Evolutionary conservation across 2,888 invertebrate genomes (phyloP), one percentile per base, ranked within the genome.

Genomic region (Latrodectus elegans): DNA sequence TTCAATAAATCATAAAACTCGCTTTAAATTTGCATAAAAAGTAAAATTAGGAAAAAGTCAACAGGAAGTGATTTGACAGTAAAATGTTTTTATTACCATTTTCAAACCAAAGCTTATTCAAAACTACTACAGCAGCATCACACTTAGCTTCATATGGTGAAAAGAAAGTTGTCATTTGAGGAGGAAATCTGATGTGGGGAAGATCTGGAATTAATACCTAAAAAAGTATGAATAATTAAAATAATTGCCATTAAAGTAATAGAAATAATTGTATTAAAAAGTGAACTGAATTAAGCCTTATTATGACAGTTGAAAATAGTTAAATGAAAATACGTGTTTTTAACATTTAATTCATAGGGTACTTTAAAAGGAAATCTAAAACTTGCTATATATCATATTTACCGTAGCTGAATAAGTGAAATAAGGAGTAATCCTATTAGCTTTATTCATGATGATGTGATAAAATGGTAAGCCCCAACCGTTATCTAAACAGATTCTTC

Each of bases 391-490:
- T 38, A 11, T n/a, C n/a, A 60, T 60, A 71, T 49, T 15, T 72
- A 72, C 72, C 17, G 51, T 72, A 14, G 52, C 51, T 9, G 8
- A 15, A n/a, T 22, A 52, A 4, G 22, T 52, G 52, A 51, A 17
- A 60, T 15, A 60, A 15, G 60, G 60, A 60, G 12, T 60, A 8
- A 12, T 60, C 14, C 1, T 55, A 70, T 53, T n/a, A 26, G 26
- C 22, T 38, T 17, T 8, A 26, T 22, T 53, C 52, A 17, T 17
- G 17, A 14, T 38, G 12, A 49, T 49, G 38, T 55, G 8, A 72
- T 60, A 81, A 49, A 65, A 15, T 72, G 86, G 86, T 53, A 75
- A 64, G 15, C 72, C 81, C 75, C 51, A 86, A 17, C 76, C 76
- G 55, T 76, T 76, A 53, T 65, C 22, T 12, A 60, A 8, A 60